Conservation (phyloP, 2,113 vertebrate genomes). For the Gobius niger region DNA sequence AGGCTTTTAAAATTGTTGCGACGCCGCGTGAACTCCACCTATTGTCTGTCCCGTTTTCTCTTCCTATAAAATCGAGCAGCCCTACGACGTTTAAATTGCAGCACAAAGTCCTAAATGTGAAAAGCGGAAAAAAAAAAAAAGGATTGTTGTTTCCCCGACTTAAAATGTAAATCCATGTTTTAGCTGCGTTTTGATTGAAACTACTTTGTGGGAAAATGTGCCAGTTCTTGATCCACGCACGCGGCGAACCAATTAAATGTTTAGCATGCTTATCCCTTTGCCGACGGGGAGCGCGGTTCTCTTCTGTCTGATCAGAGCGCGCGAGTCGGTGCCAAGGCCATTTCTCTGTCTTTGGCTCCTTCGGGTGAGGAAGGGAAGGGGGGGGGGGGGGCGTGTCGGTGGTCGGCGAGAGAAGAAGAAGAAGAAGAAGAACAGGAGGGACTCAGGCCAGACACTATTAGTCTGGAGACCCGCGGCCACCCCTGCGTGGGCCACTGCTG, state of each 20-base stretch:
- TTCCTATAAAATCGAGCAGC: no score
- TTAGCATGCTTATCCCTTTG: conserved; percentile 27
- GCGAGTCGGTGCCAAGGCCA: conserved; percentile 36
- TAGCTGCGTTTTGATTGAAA: conserved; percentile 50
- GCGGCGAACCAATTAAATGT: conserved; percentile 47
- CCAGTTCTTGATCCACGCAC: conserved; percentile 34
- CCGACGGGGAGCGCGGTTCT: conserved; percentile 39
- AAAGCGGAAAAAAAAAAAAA: no score
- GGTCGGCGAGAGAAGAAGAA: conserved; percentile 25
- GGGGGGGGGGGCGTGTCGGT: conserved; percentile 9
- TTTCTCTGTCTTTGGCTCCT: conserved; percentile 42
- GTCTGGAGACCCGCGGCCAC: conserved; percentile 65
- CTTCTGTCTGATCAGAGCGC: conserved; percentile 17
- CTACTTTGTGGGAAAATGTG: conserved; percentile 45
- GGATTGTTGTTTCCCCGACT: conserved; percentile 36
- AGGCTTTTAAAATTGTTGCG: no score
- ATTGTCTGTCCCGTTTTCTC: no score
- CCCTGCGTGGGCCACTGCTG: conserved; percentile 61
- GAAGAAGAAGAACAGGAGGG: conserved; percentile 28
- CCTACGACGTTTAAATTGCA: conserved; percentile 15
- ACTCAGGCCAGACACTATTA: conserved; percentile 67
- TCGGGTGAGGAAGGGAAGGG: not conserved
- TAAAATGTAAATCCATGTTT: conserved; percentile 47
- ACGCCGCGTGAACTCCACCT: no score
- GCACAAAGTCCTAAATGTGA: conserved; percentile 24